Evolutionary conservation across 2,113 vertebrate genomes (phyloP), one percentile per base, ranked within the genome.

Genomic region (Phyllopteryx taeniolatus): DNA sequence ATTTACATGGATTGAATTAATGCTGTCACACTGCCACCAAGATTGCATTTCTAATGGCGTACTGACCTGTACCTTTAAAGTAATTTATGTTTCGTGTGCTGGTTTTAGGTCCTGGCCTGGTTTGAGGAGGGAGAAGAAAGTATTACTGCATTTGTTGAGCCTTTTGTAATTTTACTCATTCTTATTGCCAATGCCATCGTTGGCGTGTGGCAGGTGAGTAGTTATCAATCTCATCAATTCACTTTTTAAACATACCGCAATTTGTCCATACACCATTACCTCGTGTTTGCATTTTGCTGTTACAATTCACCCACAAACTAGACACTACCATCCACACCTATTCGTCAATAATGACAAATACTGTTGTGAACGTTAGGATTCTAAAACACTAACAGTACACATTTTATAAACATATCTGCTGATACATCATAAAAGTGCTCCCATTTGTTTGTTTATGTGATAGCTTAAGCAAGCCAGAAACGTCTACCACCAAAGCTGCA

Each of bases 71-170:
- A 43, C n/a, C 33, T 13, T 76, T 20, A 53, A 8, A 68, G 39
- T 17, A 35, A 39, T 44, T 35, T n/a, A 0, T 60, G 11, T 51
- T 71, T 74, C 13, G n/a, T 0, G 0, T 68, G 1, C 14, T 67
- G 46, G 78, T 74, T 79, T 8, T 80, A 99, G 98, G 96, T 99
- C 79, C 93, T 99, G 94, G 98, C 98, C 85, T 99, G 97, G 97
- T 99, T 99, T 89, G 98, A 99, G 91, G 98, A 99, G 91, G 98
- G 98, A 71, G 98, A 99, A 91, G 98, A 99, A 94, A 99, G 96
- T 10, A 94, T 99, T 79, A 99, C 98, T 79, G 98, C 98, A 31
- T 99, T 99, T 83, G 98, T 99, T 93, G 98, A 99, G 79, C 98
- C 98, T 88, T 99, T 99, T 92, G 98, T 99, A 86, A 99, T 99